Percentiles rank a stretch among this genome's conserved stretches.
These are phyloP conservation scores for Cynocephalus volans DNA, from an alignment of 2,113 vertebrate species.

Conservation along the genomic window DNA sequence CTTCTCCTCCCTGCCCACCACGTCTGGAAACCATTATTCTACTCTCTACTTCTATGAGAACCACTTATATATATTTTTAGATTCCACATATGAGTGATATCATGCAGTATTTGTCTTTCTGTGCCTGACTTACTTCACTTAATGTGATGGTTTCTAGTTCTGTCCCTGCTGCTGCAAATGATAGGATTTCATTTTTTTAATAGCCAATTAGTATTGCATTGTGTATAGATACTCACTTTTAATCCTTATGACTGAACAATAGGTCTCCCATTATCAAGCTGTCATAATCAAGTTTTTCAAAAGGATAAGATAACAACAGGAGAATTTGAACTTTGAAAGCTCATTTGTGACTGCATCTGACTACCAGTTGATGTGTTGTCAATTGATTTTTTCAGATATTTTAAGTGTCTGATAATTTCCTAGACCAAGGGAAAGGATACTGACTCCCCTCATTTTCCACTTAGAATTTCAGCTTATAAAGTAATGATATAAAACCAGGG, in stretches of 20 bases:
- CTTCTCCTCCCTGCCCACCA: too few relatives aligned
- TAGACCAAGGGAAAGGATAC: background rate
- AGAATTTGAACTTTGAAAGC: constrained; percentile 8
- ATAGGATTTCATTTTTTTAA: too few relatives aligned
- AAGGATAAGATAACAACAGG: background rate
- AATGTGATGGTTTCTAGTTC: too few relatives aligned
- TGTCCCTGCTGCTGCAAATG: too few relatives aligned
- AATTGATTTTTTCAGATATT: background rate
- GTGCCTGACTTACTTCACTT: too few relatives aligned
- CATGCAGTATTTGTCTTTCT: too few relatives aligned
- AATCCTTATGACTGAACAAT: background rate
- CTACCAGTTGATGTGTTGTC: background rate
- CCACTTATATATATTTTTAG: too few relatives aligned
- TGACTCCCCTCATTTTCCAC: background rate
- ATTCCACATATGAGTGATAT: too few relatives aligned
- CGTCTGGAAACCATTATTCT: too few relatives aligned
- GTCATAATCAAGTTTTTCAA: background rate
- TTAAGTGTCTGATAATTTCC: background rate
- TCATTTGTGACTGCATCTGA: background rate
- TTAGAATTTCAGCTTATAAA: constrained; percentile 8
- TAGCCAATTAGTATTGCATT: too few relatives aligned
- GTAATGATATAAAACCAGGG: background rate
- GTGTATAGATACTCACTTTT: background rate
- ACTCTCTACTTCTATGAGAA: too few relatives aligned
- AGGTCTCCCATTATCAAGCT: background rate